Base-by-base conservation (phyloP, 2,888 invertebrate species). In the Drosophila setosimentum region DNA sequence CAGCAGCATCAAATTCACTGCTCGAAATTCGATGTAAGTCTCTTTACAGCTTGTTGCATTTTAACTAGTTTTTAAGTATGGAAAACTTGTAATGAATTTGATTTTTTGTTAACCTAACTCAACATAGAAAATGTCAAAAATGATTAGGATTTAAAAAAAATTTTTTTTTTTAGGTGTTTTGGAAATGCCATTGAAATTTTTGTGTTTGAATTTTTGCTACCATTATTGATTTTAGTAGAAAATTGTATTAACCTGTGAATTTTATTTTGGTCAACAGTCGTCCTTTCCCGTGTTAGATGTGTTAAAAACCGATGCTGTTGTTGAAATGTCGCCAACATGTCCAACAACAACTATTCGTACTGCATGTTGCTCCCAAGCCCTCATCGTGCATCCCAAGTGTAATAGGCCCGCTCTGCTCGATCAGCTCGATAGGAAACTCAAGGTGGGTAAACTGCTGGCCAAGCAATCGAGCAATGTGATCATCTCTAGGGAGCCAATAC, bases 401-500 rank as follows among this genome's bases (percentile, higher is more conserved):
- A 82, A 84, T 24, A 89, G 85, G 58, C 64, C 79, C 0, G 77
- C 51, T 10, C 59, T 81, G 3, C 54, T 88, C 32, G 49, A 69
- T 6, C 70, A 77, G 48, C 62, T 87, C 30, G 84, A 87, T 53
- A 72, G 87, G 35, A 68, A 69, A 8, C 55, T 82, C 2, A 91
- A 85, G 63, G 59, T 91, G 27, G 62, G 71, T n/a, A 67, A 75
- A 16, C 49, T 91, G 4, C 33, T 83, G 35, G 86, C 82, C 21
- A 86, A 82, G 55, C 82, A 80, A 5, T 64, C 42, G 4, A 54
- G 16, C 16, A 24, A 78, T 48, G 73, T 81, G 21, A 60, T 78
- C 1, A 68, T 84, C 33, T 83, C 82, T 3, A 80, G 69, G 24
- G 79, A 80, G 6, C 83, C 90, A 18, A 91, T 91, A 59, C 91